A percentile compares a stretch with the other conserved stretches of the same genome.
Conservation (phyloP, 2,888 invertebrate species). For the Stictocephala bisonia region DNA sequence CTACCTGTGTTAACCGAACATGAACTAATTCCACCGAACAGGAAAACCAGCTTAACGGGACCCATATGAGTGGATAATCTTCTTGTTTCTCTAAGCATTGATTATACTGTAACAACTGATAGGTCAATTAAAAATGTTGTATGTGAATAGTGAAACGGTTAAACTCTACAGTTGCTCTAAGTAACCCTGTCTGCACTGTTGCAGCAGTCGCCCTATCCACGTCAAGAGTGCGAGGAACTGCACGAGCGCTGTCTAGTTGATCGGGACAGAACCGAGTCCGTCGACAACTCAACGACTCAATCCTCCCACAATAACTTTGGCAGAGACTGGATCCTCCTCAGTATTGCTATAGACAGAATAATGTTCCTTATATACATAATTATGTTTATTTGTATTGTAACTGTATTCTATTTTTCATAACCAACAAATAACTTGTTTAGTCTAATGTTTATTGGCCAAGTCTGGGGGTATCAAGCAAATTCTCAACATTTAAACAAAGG, state of each 20-base stretch:
- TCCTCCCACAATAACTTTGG: constrained; percentile 18
- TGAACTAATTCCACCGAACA: no score
- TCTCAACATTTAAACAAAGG: no score
- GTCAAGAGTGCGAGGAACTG: constrained; percentile 46
- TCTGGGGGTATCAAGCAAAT: no score
- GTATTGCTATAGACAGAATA: constrained; percentile 73
- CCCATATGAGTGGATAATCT: no score
- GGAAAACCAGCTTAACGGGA: no score
- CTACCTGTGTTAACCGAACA: no score
- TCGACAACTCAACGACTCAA: constrained; percentile 27
- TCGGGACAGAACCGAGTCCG: constrained; percentile 22
- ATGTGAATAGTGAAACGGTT: no score
- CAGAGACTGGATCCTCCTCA: constrained; percentile 74
- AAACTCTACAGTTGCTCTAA: not conserved
- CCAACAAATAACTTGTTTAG: no score
- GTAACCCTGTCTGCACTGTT: not conserved
- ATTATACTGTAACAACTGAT: no score
- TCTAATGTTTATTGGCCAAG: no score
- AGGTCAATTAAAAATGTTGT: no score
- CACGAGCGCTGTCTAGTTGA: constrained; percentile 43
- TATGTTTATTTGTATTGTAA: constrained; percentile 68
- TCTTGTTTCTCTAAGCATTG: no score
- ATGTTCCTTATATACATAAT: constrained; percentile 70
- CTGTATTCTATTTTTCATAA: constrained; percentile 62
- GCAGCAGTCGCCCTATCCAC: not conserved